These are phyloP conservation scores for Phaetusa simplex DNA, from an alignment of 2,113 vertebrate species.

Conservation along the genomic window DNA sequence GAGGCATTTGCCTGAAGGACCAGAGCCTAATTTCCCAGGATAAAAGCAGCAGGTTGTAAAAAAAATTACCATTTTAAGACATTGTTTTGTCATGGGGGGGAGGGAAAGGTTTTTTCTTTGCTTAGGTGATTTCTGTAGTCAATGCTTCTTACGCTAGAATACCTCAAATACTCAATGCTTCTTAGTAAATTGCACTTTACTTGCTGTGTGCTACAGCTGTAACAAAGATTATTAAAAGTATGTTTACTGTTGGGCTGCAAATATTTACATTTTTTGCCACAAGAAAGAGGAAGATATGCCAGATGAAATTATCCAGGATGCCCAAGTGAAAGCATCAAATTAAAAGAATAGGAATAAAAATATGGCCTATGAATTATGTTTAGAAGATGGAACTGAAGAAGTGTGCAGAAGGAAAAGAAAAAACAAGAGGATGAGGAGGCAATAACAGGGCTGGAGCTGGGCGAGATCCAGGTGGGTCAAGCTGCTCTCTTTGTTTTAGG, in stretches of 20 bases:
- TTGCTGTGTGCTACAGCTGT: background rate
- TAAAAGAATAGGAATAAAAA: background rate
- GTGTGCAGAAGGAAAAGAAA: too few species aligned
- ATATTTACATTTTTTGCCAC: background rate
- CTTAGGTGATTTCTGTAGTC: background rate
- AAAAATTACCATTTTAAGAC: background rate
- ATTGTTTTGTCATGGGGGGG: background rate
- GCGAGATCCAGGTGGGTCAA: background rate
- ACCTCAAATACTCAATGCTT: background rate
- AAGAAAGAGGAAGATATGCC: background rate
- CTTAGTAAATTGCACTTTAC: background rate
- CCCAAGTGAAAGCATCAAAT: background rate
- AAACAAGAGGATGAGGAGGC: background rate
- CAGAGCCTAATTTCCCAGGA: background rate
- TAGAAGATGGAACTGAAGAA: background rate
- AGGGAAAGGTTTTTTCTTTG: rapidly evolving
- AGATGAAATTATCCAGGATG: background rate
- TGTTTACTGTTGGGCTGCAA: background rate
- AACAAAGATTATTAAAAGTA: background rate
- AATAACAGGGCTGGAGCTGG: background rate
- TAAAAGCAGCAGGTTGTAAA: background rate
- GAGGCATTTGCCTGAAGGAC: background rate
- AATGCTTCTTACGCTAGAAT: background rate
- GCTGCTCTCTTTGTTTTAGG: background rate
- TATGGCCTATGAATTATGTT: background rate